These are phyloP conservation scores for Protosalanx chinensis DNA, from an alignment of 2,797 vertebrate species.

Conservation along the genomic window DNA sequence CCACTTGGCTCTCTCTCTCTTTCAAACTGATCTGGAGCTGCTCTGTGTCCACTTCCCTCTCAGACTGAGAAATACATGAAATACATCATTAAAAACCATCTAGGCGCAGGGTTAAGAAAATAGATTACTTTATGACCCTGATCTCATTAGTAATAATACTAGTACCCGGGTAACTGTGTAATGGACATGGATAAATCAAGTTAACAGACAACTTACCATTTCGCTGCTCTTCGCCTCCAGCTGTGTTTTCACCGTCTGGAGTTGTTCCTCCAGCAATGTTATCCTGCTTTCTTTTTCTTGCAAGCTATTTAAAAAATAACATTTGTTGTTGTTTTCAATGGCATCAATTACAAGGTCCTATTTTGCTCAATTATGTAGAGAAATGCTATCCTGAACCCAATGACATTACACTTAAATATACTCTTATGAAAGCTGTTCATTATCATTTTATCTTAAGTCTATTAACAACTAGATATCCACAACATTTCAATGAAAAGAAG, in stretches of 20 bases:
- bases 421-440: no score
- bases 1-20: slow-evolving; percentile 14
- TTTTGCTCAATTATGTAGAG: no score
- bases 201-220: background rate
- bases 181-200: background rate
- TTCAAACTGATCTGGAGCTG: slow-evolving; percentile 8
- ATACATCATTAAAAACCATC: background rate
- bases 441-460: no score
- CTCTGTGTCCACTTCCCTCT: background rate
- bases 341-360: no score
- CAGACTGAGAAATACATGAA: background rate
- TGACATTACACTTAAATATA: no score
- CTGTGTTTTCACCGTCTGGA: slow-evolving; percentile 12
- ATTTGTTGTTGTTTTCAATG: background rate
- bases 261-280: slow-evolving; percentile 15
- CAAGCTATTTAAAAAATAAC: slow-evolving; percentile 9
- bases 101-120: background rate
- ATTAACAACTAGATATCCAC: no score
- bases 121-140: background rate
- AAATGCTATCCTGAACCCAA: no score
- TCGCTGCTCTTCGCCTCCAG: slow-evolving; percentile 1
- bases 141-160: background rate
- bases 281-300: slow-evolving; percentile 26
- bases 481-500: no score
- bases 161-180: background rate